phyloP scores from a whole-genome alignment of 2,113 vertebrate species.

The Podarcis cretensis region DNA sequence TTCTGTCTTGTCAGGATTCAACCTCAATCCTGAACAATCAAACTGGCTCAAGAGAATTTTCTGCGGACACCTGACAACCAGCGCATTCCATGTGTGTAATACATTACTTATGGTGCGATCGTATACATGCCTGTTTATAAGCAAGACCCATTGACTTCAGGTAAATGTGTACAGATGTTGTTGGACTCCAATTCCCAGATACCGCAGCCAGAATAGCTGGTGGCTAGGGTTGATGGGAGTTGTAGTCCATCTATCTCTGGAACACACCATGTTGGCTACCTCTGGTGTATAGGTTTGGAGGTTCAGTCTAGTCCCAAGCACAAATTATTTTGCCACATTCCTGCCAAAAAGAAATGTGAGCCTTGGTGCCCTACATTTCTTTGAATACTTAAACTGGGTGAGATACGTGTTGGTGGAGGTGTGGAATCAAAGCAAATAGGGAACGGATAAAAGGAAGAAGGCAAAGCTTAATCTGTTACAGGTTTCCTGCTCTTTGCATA shows the following conservation, averaged over 20 bases:
- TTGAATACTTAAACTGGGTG: neutral
- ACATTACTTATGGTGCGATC: neutral
- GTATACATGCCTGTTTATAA: too few species aligned
- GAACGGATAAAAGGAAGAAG: slow-evolving; percentile 1
- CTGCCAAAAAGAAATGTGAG: neutral
- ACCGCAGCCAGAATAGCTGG: too few species aligned
- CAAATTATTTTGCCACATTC: neutral
- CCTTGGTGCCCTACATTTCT: neutral
- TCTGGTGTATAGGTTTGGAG: too few species aligned
- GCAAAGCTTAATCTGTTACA: neutral
- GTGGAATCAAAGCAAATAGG: neutral
- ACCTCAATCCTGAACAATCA: too few species aligned
- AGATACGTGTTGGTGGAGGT: neutral
- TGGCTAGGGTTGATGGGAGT: too few species aligned
- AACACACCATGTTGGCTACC: too few species aligned
- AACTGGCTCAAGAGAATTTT: neutral
- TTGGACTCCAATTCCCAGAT: too few species aligned
- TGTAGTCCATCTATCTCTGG: too few species aligned
- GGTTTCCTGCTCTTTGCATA: neutral
- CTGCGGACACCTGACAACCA: neutral
- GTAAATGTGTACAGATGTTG: too few species aligned
- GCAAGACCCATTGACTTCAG: too few species aligned
- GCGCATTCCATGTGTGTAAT: neutral
- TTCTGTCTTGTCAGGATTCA: too few species aligned
- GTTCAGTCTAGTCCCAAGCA: neutral